Base-by-base conservation (phyloP, 2,888 invertebrate genomes). In the Parochlus steinenii region DNA sequence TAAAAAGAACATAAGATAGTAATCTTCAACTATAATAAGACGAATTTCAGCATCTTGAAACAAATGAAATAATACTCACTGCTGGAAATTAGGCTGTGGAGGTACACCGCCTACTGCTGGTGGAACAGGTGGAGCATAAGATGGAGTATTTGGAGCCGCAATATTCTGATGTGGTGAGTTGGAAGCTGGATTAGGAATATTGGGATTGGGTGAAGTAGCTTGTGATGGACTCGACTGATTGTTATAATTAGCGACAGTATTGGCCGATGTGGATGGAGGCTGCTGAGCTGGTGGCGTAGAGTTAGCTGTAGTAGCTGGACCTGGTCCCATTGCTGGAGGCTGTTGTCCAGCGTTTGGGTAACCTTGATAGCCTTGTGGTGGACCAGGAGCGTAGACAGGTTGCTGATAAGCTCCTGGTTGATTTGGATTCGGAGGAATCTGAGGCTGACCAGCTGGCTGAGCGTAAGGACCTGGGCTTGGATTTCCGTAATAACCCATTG, bases 401-500 rank as follows among this genome's bases (percentile, higher is more conserved):
- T 56, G 58, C 56, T 56, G 56, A 24, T 56, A 58, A 11, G 57
- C 55, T 18, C 60, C 59, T 7, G 68, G 66, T n/a, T 66, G 66
- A 49, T 67, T 52, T 2, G 64, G 62, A 40, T 68, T 67, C 27
- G 65, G 64, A 49, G 69, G 67, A 4, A 63, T 63, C 30, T 65
- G 67, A 14, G 65, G 58, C 7, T 57, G 56, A 46, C 36, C 66
- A 8, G 65, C 63, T 7, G 65, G 65, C 48, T 67, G 65, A 8
- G 7, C 23, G 11, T 46, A 46, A 10, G 43, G 44, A 14, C 48
- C 47, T 15, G 47, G n/a, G n/a, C n/a, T 59, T 8, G 57, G 53
- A 10, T 56, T 54, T 35, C 53, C 55, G 39, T 51, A 15, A 11
- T 18, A 19, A n/a, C 20, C 17, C 18, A 17, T 11, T 14, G 33